A percentile compares a stretch with the other conserved stretches of the same genome.
phyloP scores from a whole-genome alignment of 1,140 invertebrate species.

The Tetragonula clypearis region DNA sequence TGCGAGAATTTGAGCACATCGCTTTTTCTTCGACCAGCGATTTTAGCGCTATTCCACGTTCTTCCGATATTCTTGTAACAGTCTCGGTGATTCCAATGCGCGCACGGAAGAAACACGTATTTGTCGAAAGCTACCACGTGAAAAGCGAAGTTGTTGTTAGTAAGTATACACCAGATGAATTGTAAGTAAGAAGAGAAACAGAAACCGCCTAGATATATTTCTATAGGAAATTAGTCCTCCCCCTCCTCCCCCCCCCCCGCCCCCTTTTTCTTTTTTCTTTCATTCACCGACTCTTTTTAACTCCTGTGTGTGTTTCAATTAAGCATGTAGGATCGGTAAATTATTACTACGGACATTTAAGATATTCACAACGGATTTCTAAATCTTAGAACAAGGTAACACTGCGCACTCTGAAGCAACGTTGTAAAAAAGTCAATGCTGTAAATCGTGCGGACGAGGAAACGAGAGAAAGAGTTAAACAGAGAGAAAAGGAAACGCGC shows the following conservation, averaged over 20 bases:
- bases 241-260: too few species aligned
- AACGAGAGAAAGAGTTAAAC: background rate
- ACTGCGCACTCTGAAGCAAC: background rate
- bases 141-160: background rate
- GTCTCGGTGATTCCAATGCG: slow-evolving; percentile 78
- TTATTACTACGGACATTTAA: background rate
- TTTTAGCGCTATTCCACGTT: background rate
- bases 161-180: background rate
- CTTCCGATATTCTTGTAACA: slow-evolving; percentile 46
- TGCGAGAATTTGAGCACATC: background rate
- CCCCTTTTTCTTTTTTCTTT: background rate
- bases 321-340: background rate
- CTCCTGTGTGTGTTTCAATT: background rate
- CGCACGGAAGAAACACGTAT: slow-evolving; percentile 55
- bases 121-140: slow-evolving; percentile 39
- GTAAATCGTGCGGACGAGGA: background rate
- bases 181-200: background rate
- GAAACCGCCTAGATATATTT: background rate
- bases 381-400: background rate
- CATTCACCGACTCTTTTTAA: background rate
- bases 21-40: too few species aligned
- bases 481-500: too few species aligned
- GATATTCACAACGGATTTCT: too few species aligned
- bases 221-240: too few species aligned
- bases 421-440: background rate